Conservation (phyloP, 2,113 vertebrate species). For the Zosterops japonicus region DNA sequence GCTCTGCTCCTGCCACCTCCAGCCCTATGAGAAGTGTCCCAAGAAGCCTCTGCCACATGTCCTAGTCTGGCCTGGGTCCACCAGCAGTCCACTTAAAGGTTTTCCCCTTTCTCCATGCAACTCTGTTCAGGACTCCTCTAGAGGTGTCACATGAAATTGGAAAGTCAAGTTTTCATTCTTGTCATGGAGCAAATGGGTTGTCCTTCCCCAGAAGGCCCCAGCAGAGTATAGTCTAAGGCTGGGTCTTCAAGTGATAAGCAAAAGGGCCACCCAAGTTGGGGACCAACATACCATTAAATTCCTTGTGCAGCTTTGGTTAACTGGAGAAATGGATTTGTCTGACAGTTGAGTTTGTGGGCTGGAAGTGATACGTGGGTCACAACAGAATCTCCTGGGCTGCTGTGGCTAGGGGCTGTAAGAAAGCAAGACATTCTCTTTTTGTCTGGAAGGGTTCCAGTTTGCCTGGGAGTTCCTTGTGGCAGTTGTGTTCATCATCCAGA, state of each 20-base stretch:
- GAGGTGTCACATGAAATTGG: background rate
- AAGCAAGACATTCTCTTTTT: background rate
- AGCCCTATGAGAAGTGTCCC: background rate
- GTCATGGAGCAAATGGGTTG: background rate
- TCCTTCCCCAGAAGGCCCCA: background rate
- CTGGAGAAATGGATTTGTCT: background rate
- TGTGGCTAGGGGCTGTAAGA: fast-evolving
- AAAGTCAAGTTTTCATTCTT: background rate
- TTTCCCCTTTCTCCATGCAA: background rate
- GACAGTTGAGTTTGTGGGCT: background rate
- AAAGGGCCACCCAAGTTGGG: fast-evolving
- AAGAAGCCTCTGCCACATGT: background rate
- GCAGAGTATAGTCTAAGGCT: background rate
- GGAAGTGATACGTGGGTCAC: fast-evolving
- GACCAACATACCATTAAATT: background rate
- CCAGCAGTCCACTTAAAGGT: background rate
- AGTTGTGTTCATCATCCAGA: constrained; percentile 36
- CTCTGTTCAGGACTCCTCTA: background rate
- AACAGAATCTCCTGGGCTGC: background rate
- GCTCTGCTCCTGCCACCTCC: background rate
- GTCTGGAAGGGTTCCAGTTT: constrained; percentile 39
- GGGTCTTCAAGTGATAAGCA: background rate
- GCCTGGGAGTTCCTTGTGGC: constrained; percentile 68
- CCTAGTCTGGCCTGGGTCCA: background rate
- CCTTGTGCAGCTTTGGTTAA: background rate